These are phyloP conservation scores for Lepisosteus osseus DNA, from an alignment of 2,113 vertebrate species.

Conservation along the genomic window DNA sequence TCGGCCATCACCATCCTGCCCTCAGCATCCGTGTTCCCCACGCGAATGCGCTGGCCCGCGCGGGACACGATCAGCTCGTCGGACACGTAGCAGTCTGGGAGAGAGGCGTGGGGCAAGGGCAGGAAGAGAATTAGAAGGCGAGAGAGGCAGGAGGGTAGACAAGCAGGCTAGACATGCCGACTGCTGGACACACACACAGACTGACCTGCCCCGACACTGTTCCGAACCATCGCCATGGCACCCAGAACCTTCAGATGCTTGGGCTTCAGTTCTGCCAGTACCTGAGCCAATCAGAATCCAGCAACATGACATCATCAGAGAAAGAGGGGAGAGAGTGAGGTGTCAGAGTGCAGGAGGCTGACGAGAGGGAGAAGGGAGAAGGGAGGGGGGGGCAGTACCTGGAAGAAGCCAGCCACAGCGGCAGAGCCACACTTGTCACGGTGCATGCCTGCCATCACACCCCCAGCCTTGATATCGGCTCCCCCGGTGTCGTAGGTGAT, in stretches of 20 bases:
- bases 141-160: not conserved
- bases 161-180: not conserved
- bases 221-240: slow-evolving; percentile 74
- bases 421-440: slow-evolving; percentile 78
- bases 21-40: slow-evolving; percentile 77
- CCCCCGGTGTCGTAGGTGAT: slow-evolving; percentile 77
- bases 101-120: not conserved
- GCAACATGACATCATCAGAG: not conserved
- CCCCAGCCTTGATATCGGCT: slow-evolving; percentile 76
- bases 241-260: slow-evolving; percentile 67
- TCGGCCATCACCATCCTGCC: slow-evolving; percentile 78
- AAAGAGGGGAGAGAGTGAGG: not conserved
- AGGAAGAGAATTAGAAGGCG: not conserved
- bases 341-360: not conserved
- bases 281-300: slow-evolving; percentile 35
- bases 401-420: slow-evolving; percentile 73
- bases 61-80: slow-evolving; percentile 71
- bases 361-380: not conserved
- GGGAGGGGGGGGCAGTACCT: slow-evolving; percentile 41
- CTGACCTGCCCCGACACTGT: slow-evolving; percentile 74
- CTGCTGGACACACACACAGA: slow-evolving; percentile 2
- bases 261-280: slow-evolving; percentile 65
- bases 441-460: slow-evolving; percentile 77
- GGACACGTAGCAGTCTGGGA: slow-evolving; percentile 71
- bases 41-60: slow-evolving; percentile 62